Conservation (phyloP, 1,140 invertebrate genomes). For the Drosophila oshimai region DNA sequence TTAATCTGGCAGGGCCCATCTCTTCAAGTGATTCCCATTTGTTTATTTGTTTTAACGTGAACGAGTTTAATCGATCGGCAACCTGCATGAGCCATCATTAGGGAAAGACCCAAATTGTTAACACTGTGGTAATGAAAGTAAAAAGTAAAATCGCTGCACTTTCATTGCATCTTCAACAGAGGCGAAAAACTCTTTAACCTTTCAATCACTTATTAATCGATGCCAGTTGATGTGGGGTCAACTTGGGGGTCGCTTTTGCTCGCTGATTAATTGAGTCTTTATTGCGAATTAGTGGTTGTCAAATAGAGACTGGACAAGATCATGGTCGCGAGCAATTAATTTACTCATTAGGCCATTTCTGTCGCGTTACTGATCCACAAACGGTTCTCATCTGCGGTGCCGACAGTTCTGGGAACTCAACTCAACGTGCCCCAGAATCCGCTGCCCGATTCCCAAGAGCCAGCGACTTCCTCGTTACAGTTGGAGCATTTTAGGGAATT, state of each 20-base stretch:
- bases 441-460: conserved; percentile 24
- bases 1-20: conserved; percentile 28
- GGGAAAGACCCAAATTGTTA: conserved; percentile 17
- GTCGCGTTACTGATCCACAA: conserved; percentile 26
- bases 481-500: conserved; percentile 39
- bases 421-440: conserved; percentile 32
- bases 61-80: conserved; percentile 62
- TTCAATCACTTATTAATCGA: conserved; percentile 18
- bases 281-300: conserved; percentile 37
- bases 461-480: conserved; percentile 25
- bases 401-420: conserved; percentile 8
- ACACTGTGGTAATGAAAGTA: conserved; percentile 47
- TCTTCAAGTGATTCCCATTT: conserved; percentile 14
- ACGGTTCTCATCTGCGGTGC: conserved; percentile 11
- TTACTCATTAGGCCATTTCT: conserved; percentile 53
- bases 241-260: neutral
- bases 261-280: conserved; percentile 41
- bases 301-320: conserved; percentile 26
- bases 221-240: conserved; percentile 16
- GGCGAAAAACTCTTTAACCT: no score
- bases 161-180: conserved; percentile 53
- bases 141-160: conserved; percentile 48
- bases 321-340: conserved; percentile 50
- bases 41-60: conserved; percentile 33
- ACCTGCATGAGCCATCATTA: conserved; percentile 61